Conservation (phyloP, 1,140 invertebrate genomes). For the Monomorium pharaonis region DNA sequence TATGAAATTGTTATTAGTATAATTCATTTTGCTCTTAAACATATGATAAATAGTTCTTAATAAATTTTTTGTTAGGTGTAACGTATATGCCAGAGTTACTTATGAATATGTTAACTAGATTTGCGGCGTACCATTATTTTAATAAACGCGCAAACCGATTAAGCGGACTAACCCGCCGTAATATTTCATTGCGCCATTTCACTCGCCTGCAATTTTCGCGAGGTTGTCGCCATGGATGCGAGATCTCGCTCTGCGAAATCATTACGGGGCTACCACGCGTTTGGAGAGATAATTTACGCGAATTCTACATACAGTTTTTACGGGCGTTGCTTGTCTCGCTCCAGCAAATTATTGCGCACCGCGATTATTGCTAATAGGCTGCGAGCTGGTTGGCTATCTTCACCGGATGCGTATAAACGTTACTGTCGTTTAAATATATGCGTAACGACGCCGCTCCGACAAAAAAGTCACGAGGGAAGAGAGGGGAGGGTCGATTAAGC, state of each 20-base stretch:
- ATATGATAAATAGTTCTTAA: no score
- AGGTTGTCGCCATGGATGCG: not conserved
- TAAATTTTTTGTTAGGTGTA: no score
- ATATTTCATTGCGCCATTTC: conserved; percentile 4
- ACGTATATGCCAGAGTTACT: no score
- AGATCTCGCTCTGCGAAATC: not conserved
- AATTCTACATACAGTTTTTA: not conserved
- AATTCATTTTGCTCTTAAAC: no score
- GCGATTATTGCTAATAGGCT: conserved; percentile 41
- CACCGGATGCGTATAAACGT: not conserved
- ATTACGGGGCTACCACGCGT: not conserved
- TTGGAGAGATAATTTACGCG: conserved; percentile 16
- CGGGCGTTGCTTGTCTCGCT: conserved; percentile 1
- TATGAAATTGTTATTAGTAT: no score
- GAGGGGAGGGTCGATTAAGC: not conserved
- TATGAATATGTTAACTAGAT: not conserved
- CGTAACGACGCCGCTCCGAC: not conserved
- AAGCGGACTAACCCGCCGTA: not conserved
- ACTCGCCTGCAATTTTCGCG: not conserved
- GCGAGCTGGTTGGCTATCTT: not conserved
- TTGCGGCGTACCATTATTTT: not conserved
- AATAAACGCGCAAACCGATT: not conserved
- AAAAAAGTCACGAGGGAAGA: not conserved
- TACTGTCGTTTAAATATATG: conserved; percentile 3
- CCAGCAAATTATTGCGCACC: not conserved